Base-by-base conservation (phyloP, 2,888 invertebrate species). In the Epistrophe eligans region DNA sequence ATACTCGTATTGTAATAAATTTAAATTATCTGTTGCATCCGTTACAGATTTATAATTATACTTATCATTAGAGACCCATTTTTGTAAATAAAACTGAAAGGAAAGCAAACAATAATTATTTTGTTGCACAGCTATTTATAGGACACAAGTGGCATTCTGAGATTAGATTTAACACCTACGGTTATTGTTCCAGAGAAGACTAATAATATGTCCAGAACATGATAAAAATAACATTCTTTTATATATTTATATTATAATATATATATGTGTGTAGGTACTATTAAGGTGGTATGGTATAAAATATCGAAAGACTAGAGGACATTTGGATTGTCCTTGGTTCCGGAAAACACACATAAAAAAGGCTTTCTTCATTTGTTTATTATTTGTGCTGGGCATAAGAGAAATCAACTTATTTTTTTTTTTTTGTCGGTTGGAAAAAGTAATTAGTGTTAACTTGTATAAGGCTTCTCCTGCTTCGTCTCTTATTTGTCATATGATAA, bases 141-240 rank as follows among this genome's bases (percentile, higher is more conserved):
- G 10, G 3, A 9, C 17, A 0, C 57, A 57, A 57, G 57, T 35
- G 35, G 35, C 35, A 32, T 57, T 35, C 35, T 35, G n/a, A 35
- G 6, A 57, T 57, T 35, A 35, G n/a, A 57, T 57, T 10, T 9
- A 57, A 57, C 35, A 57, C 57, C 32, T 57, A 35, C 57, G 57
- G 10, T 35, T 35, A 35, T 57, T 35, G 5, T 10, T 57, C 1
- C n/a, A 17, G 10, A 10, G 57, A 11, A 35, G 35, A 11, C 35
- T 57, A 28, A 55, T n/a, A 9, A 32, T 4, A 43, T 17, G 57
- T 28, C 50, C 19, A 50, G 19, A 19, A 19, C 0, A 19, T 50
- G 40, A 40, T 11, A 6, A 13, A 43, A 43, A 43, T 11, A 4
- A 11, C 1, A 40, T 11, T 15, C 15, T 15, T 15, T 43, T 43